phyloP scores from a whole-genome alignment of 1,140 invertebrate species.

The Drosophila erecta region DNA sequence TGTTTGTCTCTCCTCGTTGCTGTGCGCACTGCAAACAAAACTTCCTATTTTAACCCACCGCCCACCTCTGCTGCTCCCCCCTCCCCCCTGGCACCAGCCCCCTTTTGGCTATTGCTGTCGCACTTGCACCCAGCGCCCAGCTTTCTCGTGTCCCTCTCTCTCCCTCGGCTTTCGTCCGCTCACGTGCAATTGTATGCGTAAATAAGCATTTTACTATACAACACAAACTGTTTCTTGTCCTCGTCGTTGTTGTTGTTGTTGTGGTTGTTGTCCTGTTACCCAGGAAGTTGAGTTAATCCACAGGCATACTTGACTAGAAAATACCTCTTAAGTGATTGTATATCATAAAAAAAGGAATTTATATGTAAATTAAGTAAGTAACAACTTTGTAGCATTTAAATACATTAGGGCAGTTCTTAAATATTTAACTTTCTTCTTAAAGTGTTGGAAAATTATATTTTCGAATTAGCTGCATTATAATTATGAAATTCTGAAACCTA shows the following conservation, averaged over 20 bases:
- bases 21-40: slow-evolving; percentile 70
- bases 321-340: no score
- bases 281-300: neutral
- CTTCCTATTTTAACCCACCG: slow-evolving; percentile 42
- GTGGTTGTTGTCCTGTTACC: slow-evolving; percentile 13
- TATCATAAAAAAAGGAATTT: neutral
- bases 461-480: no score
- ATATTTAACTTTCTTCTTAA: no score
- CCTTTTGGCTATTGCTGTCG: slow-evolving; percentile 23
- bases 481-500: no score
- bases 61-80: neutral
- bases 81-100: neutral
- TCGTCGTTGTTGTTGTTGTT: slow-evolving; percentile 23
- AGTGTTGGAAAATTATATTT: no score
- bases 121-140: slow-evolving; percentile 2
- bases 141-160: neutral
- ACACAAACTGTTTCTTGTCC: slow-evolving; percentile 58
- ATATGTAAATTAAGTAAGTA: neutral
- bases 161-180: slow-evolving; percentile 7
- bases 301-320: neutral
- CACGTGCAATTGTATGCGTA: slow-evolving; percentile 74
- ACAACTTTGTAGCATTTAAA: no score
- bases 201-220: slow-evolving; percentile 77
- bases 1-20: slow-evolving; percentile 53
- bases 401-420: no score